phyloP scores from a whole-genome alignment of 2,888 invertebrate genomes.

The Chrysodeixis includens region DNA sequence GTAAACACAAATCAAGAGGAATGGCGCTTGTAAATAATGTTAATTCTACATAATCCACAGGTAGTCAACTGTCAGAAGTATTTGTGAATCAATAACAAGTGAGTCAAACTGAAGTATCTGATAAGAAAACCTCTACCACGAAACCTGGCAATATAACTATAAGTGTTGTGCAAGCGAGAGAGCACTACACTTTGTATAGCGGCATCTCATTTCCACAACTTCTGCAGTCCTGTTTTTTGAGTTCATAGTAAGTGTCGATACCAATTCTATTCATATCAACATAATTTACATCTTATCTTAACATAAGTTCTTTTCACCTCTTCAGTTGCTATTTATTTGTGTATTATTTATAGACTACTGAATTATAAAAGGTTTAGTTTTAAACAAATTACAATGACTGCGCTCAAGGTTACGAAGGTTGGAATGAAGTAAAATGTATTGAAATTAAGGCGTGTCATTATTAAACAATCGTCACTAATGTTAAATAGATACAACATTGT shows the following conservation, averaged over 20 bases:
- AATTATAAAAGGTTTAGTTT: not conserved
- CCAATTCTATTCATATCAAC: conserved; percentile 23
- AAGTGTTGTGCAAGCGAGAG: too few species aligned
- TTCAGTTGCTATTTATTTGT: conserved; percentile 4
- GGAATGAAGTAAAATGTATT: too few species aligned
- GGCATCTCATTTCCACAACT: too few species aligned
- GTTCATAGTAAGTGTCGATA: not conserved
- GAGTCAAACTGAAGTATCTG: conserved; percentile 45
- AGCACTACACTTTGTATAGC: too few species aligned
- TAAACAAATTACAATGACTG: not conserved
- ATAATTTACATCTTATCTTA: conserved; percentile 33
- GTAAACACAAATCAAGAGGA: not conserved
- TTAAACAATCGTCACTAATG: too few species aligned
- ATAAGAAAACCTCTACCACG: conserved; percentile 18
- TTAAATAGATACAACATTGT: too few species aligned
- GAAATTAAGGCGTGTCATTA: too few species aligned
- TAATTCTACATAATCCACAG: conserved; percentile 4
- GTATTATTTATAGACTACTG: not conserved
- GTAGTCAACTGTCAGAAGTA: conserved; percentile 16
- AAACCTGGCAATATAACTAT: too few species aligned
- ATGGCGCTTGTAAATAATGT: not conserved
- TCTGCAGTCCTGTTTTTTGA: too few species aligned
- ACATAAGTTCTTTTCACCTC: conserved; percentile 17
- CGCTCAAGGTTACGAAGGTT: too few species aligned
- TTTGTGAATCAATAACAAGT: conserved; percentile 52